phyloP scores from a whole-genome alignment of 1,140 invertebrate genomes.

The Phymorhynchus buccinoides region DNA sequence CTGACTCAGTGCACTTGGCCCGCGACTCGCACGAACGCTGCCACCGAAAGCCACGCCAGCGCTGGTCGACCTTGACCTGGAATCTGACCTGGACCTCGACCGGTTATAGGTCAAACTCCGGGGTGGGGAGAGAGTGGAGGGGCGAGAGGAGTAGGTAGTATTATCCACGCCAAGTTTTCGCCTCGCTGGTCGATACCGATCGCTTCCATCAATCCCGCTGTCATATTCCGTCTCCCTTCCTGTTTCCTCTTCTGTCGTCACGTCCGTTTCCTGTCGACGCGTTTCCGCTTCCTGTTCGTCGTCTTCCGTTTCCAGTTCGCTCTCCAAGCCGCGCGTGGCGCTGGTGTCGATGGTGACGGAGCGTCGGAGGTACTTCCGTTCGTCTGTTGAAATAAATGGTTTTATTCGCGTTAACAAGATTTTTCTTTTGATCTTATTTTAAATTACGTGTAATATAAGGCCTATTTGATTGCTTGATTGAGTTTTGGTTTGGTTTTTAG shows the following conservation, averaged over 20 bases:
- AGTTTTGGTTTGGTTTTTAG: no score
- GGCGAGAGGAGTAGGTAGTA: neutral
- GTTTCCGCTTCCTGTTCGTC: slow-evolving; percentile 1
- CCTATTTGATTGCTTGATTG: neutral
- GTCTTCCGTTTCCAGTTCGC: neutral
- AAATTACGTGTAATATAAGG: neutral
- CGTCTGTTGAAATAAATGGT: neutral
- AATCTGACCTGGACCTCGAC: slow-evolving; percentile 18
- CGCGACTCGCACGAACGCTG: neutral
- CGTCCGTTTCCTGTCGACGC: neutral
- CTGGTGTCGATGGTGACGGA: slow-evolving; percentile 27
- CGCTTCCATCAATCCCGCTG: slow-evolving; percentile 1
- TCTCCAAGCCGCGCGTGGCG: neutral
- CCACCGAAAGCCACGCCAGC: slow-evolving; percentile 24
- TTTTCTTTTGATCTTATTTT: neutral
- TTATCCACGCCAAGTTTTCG: neutral
- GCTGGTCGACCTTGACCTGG: slow-evolving; percentile 21
- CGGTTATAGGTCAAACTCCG: slow-evolving; percentile 10
- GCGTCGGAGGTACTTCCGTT: neutral
- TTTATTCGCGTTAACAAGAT: neutral
- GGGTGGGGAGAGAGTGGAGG: slow-evolving; percentile 10
- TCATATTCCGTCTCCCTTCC: slow-evolving; percentile 19
- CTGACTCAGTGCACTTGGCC: neutral
- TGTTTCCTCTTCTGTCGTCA: neutral
- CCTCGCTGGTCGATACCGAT: neutral